These are phyloP conservation scores for Uropetala carovei DNA, from an alignment of 2,888 invertebrate species.

Conservation along the genomic window DNA sequence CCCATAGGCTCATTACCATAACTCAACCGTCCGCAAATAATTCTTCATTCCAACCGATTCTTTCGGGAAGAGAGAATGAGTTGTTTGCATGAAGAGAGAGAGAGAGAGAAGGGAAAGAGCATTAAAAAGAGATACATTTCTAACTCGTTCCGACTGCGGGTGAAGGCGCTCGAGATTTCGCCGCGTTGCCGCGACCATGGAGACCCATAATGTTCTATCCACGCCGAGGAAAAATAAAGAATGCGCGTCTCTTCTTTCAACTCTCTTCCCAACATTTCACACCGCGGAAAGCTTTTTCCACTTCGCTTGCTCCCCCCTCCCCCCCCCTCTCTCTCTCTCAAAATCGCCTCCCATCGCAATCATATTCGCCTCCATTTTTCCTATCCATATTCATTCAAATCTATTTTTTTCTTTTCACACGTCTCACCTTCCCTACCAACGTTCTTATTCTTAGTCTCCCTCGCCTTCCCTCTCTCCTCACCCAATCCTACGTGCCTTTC, in stretches of 20 bases:
- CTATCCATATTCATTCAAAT: constrained; percentile 27
- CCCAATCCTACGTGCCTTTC: neutral
- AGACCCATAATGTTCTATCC: neutral
- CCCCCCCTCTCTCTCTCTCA: no score
- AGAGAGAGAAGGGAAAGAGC: neutral
- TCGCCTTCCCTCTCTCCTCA: neutral
- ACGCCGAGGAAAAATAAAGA: neutral
- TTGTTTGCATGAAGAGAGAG: neutral
- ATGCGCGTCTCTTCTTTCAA: neutral
- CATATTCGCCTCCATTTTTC: neutral
- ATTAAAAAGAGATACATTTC: neutral
- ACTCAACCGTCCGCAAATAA: no score
- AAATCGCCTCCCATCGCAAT: no score
- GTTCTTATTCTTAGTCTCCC: neutral
- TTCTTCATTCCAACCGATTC: no score
- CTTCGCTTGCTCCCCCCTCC: neutral
- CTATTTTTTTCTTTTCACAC: neutral
- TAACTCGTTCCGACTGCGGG: neutral
- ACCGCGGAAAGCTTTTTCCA: neutral
- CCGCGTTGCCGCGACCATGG: neutral
- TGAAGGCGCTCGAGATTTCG: no score
- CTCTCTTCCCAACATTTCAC: neutral
- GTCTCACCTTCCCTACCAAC: neutral
- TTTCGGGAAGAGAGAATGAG: neutral
- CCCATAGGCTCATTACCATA: no score